These are phyloP conservation scores for Mizuhopecten yessoensis DNA, from an alignment of 1,140 invertebrate species.

Conservation along the genomic window DNA sequence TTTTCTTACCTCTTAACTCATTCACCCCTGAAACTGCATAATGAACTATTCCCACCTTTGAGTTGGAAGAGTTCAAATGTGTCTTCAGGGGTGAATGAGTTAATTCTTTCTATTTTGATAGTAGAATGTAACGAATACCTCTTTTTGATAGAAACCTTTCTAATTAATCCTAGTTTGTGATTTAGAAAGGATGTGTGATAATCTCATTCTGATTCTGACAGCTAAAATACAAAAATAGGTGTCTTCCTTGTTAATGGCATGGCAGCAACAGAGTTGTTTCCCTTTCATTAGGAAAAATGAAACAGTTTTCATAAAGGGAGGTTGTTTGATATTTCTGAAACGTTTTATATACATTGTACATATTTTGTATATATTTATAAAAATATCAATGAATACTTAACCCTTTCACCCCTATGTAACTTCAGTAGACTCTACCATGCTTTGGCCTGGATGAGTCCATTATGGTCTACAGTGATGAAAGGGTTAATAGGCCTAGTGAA, in stretches of 20 bases:
- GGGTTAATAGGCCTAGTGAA: neutral
- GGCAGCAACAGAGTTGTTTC: slow-evolving; percentile 3
- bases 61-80: too few relatives aligned
- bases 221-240: neutral
- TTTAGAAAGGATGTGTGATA: neutral
- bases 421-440: too few relatives aligned
- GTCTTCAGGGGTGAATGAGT: too few relatives aligned
- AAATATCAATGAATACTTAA: too few relatives aligned
- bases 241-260: neutral
- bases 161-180: neutral
- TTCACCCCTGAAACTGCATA: too few relatives aligned
- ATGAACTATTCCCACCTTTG: too few relatives aligned
- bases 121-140: neutral
- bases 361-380: slow-evolving; percentile 39
- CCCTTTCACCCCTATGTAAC: too few relatives aligned
- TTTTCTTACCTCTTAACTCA: neutral
- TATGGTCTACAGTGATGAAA: too few relatives aligned
- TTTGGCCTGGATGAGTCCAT: too few relatives aligned
- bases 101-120: slow-evolving; percentile 14
- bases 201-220: neutral
- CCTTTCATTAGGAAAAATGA: neutral
- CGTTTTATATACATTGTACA: neutral
- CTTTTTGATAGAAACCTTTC: neutral
- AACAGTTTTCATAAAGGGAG: neutral
- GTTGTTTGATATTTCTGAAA: neutral